A percentile compares a stretch with the other conserved stretches of the same genome.
These are phyloP conservation scores for Achroia grisella DNA, from an alignment of 1,140 invertebrate species.

Conservation along the genomic window DNA sequence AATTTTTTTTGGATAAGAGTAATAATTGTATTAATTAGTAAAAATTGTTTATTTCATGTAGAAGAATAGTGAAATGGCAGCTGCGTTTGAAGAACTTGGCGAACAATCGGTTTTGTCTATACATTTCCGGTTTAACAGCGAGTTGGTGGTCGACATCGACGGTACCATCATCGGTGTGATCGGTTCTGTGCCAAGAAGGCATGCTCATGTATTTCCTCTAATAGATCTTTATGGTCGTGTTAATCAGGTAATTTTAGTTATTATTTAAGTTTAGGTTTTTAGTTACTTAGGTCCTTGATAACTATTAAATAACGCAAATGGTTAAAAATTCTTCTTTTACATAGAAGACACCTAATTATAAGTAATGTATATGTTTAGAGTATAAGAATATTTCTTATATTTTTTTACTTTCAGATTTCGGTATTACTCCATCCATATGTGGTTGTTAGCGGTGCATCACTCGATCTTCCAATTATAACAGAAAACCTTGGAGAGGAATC, in stretches of 20 bases:
- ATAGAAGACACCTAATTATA: no score
- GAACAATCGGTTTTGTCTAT: slow-evolving; percentile 48
- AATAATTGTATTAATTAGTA: no score
- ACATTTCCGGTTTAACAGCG: slow-evolving; percentile 44
- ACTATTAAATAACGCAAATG: no score
- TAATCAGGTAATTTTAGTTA: slow-evolving; percentile 29
- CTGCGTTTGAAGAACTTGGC: slow-evolving; percentile 25
- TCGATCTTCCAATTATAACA: slow-evolving; percentile 41
- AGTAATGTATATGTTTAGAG: no score
- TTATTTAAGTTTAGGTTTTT: no score
- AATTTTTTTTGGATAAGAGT: no score
- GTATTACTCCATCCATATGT: slow-evolving; percentile 45
- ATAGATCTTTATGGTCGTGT: slow-evolving; percentile 50
- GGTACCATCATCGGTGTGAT: slow-evolving; percentile 26
- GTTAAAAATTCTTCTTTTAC: no score
- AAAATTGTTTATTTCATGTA: slow-evolving; percentile 12
- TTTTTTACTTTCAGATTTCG: slow-evolving; percentile 37
- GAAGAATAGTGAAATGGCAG: slow-evolving; percentile 20
- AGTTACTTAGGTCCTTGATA: no score
- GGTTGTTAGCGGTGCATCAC: slow-evolving; percentile 34
- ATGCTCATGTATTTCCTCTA: slow-evolving; percentile 39
- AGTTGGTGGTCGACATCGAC: slow-evolving; percentile 39
- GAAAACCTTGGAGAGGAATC: slow-evolving; percentile 40
- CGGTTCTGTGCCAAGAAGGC: slow-evolving; percentile 26
- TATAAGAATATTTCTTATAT: no score